These are phyloP conservation scores for Scomberomorus guttatus DNA, from an alignment of 2,797 vertebrate species.

Conservation along the genomic window DNA sequence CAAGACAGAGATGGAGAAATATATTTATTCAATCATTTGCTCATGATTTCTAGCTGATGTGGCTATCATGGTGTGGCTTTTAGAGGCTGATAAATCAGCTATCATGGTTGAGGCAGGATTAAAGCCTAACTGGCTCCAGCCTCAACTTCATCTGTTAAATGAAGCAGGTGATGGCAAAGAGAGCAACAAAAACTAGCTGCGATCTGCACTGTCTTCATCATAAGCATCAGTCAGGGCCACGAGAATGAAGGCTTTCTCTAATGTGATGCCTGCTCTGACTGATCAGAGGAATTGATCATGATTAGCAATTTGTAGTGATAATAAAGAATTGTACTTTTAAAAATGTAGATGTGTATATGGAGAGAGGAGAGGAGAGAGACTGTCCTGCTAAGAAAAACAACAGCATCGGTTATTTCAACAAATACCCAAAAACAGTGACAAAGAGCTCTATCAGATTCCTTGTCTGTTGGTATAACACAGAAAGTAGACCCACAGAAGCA, in stretches of 20 bases:
- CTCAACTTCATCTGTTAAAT: constrained; percentile 44
- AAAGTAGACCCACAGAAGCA: no score
- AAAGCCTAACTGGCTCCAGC: constrained; percentile 59
- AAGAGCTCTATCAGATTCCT: no score
- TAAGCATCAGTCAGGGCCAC: constrained; percentile 5
- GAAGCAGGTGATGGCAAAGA: constrained; percentile 7
- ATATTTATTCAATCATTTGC: constrained; percentile 71
- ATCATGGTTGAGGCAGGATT: constrained; percentile 43
- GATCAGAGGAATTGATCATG: neutral
- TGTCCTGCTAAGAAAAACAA: no score
- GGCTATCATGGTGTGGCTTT: constrained; percentile 55
- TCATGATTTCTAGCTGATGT: constrained; percentile 56
- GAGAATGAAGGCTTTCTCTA: neutral
- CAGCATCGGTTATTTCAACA: no score
- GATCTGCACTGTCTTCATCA: neutral
- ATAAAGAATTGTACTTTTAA: neutral
- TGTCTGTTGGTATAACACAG: no score
- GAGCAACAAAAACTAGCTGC: constrained; percentile 14
- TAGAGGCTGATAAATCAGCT: constrained; percentile 72
- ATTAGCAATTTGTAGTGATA: neutral
- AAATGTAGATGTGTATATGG: neutral
- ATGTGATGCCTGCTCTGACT: constrained; percentile 5
- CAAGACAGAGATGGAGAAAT: constrained; percentile 67
- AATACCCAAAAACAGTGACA: no score
- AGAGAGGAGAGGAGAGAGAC: neutral